Percentiles rank a stretch among this genome's conserved stretches.
phyloP scores from a whole-genome alignment of 2,113 vertebrate genomes.

The Dinomys branickii region DNA sequence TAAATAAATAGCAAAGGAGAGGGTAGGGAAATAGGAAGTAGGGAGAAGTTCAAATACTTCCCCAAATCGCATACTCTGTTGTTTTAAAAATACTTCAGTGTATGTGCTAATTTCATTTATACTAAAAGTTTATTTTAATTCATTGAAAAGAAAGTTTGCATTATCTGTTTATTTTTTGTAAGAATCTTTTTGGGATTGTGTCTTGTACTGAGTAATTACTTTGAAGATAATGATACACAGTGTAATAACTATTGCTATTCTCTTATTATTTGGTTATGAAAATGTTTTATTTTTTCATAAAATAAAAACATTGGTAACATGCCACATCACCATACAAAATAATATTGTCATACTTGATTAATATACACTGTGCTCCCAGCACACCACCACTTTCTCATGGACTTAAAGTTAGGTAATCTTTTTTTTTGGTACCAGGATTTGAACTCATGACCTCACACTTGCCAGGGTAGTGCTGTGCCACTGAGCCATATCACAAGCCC shows the following conservation, averaged over 20 bases:
- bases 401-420: neutral
- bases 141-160: neutral
- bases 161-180: neutral
- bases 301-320: neutral
- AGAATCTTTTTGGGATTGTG: neutral
- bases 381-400: neutral
- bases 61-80: neutral
- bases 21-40: neutral
- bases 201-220: neutral
- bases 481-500: too few species aligned
- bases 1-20: neutral
- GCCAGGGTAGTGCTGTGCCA: too few species aligned
- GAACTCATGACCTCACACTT: too few species aligned
- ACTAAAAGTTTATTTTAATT: neutral
- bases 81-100: neutral
- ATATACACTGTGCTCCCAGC: neutral
- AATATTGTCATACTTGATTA: neutral
- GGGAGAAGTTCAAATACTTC: neutral
- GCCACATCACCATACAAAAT: slow-evolving; percentile 19
- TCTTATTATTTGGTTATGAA: neutral
- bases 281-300: neutral
- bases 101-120: neutral
- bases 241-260: neutral
- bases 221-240: neutral
- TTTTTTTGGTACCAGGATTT: too few species aligned